Base-by-base conservation (phyloP, 2,888 invertebrate species). In the Metacarcinus magister region DNA sequence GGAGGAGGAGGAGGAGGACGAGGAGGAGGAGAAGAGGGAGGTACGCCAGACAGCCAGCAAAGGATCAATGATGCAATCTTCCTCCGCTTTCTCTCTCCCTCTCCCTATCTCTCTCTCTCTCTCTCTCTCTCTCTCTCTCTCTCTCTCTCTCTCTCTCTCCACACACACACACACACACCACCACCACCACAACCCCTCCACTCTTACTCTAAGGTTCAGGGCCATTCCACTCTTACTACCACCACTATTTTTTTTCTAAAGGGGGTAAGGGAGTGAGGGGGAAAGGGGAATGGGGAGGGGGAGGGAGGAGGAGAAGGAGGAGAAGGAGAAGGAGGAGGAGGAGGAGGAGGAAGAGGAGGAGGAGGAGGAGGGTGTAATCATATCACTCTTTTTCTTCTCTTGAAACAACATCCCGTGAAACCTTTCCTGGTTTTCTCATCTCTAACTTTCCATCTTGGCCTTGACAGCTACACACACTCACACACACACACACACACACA, bases 71-170 rank as follows among this genome's bases (percentile, higher is more conserved):
- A 91, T 91, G 48, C 44, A 91, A 46, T 82, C 32, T 32, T 67
- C 67, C n/a, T 67, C 23, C 67, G 67, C 67, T 67, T 16, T 82
- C 82, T 82, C 91, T 91, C 91, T 67, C 67, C 3, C 67, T 60
- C 93, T 60, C 93, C 28, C 93, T 93, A 32, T 60, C 93, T 93
- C 93, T 93, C 93, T 93, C 93, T 93, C 67, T 60, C 54, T 93
- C 54, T 43, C 48, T 43, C 89, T 39, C 19, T 90, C 39, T 19
- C 39, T 39, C 19, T 19, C 89, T 39, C 39, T 19, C 39, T 43
- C 39, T 39, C 89, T 4, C 28, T 32, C 43, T 90, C 90, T 43
- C 32, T 23, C 43, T 16, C 32, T 10, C 43, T 90, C 8, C 90
- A 91, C 91, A 91, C 91, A 91, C 91, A 91, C 91, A 91, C 39